Percentiles rank a stretch among this genome's conserved stretches.
Conservation (phyloP, 2,113 vertebrate species). For the Sinocyclocheilus grahami region DNA sequence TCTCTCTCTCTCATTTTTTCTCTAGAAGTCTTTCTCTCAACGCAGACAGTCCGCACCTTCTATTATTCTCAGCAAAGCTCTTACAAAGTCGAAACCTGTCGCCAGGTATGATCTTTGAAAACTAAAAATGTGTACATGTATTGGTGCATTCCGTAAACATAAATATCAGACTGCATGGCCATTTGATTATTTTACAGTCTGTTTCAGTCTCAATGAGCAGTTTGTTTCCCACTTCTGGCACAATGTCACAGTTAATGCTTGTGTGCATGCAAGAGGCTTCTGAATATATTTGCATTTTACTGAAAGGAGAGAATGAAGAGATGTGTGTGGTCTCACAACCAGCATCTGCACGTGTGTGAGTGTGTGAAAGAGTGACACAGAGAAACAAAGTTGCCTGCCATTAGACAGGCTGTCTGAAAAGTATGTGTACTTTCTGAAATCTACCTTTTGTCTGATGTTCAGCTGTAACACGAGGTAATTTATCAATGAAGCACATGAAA, state of each 20-base stretch:
- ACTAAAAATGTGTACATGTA: neutral
- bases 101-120: conserved; percentile 77
- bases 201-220: neutral
- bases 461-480: conserved; percentile 13
- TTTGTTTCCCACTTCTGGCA: neutral
- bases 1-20: neutral
- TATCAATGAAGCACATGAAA: neutral
- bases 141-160: neutral
- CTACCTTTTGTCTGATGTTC: neutral
- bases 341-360: neutral
- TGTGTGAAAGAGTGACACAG: neutral
- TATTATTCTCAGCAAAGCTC: conserved; percentile 90
- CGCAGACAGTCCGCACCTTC: conserved; percentile 92
- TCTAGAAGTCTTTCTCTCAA: conserved; percentile 88
- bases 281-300: conserved; percentile 18
- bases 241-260: neutral
- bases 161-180: neutral
- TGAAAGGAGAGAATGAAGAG: conserved; percentile 15
- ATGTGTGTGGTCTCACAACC: conserved; percentile 12
- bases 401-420: neutral
- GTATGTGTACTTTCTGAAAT: neutral
- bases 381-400: neutral
- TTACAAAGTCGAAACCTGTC: conserved; percentile 83
- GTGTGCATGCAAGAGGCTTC: conserved; percentile 6
- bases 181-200: neutral